Conservation (phyloP, 2,888 invertebrate genomes). For the Andrena haemorrhoa region DNA sequence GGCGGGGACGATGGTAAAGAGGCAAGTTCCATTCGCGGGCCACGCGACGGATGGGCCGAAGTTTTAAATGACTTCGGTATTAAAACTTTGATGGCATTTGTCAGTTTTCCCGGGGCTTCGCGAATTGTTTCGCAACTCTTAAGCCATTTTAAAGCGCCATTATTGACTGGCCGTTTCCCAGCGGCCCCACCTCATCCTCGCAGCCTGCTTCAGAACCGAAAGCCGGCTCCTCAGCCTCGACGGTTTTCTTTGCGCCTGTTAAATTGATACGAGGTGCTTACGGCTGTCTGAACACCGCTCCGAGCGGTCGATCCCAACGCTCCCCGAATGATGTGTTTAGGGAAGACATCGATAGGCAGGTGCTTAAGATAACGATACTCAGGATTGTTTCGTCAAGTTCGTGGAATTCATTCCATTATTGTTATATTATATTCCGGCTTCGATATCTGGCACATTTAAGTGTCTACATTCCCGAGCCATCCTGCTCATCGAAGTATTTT, state of each 20-base stretch:
- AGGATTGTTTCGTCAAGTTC: not conserved
- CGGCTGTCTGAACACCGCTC: not conserved
- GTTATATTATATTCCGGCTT: no score
- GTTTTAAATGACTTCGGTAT: conserved; percentile 83
- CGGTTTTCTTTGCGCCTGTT: conserved; percentile 20
- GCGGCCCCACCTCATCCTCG: conserved; percentile 9
- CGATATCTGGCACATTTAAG: no score
- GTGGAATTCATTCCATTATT: not conserved
- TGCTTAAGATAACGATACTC: not conserved
- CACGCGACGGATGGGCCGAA: conserved; percentile 78
- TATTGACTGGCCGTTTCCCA: conserved; percentile 72
- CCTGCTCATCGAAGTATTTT: no score
- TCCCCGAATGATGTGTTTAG: not conserved
- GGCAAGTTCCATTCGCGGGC: conserved; percentile 72
- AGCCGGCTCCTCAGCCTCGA: not conserved
- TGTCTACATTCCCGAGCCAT: no score
- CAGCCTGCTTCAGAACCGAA: not conserved
- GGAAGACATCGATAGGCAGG: not conserved
- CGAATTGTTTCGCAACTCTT: conserved; percentile 81
- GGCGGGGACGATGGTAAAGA: conserved; percentile 54
- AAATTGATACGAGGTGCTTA: conserved; percentile 23
- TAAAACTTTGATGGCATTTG: conserved; percentile 83
- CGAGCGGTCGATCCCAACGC: not conserved
- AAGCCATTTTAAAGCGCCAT: conserved; percentile 77
- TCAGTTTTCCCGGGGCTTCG: conserved; percentile 76